Percentiles rank a stretch among this genome's conserved stretches.
Evolutionary conservation across 1,140 invertebrate species (phyloP).

Genomic region (Limonius californicus): DNA sequence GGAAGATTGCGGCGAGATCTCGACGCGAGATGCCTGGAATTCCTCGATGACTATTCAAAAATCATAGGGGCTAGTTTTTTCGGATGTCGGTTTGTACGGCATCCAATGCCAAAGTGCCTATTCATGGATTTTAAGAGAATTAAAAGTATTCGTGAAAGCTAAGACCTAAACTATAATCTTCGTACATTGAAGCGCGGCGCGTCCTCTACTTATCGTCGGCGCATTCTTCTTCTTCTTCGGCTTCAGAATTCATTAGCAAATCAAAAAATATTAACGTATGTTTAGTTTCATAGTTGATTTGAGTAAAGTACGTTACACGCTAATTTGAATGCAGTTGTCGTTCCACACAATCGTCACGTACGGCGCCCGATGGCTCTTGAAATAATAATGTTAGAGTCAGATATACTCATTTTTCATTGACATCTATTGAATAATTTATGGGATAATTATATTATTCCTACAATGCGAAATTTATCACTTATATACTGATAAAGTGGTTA

Average conservation of each 20-base stretch:
- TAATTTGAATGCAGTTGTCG: background rate
- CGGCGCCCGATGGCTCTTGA: too few relatives aligned
- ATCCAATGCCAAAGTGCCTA: conserved; percentile 37
- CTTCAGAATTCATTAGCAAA: background rate
- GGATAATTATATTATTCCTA: too few relatives aligned
- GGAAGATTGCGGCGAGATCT: background rate
- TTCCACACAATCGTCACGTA: background rate
- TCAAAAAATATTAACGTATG: background rate
- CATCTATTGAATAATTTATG: too few relatives aligned
- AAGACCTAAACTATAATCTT: conserved; percentile 37
- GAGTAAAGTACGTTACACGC: background rate
- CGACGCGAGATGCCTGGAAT: conserved; percentile 7
- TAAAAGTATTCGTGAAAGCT: conserved; percentile 36
- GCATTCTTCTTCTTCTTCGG: background rate
- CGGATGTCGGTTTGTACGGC: background rate
- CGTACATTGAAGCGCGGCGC: background rate
- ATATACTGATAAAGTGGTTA: too few relatives aligned
- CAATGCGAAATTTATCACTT: too few relatives aligned
- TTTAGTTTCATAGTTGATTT: background rate
- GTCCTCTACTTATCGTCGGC: background rate
- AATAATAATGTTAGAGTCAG: too few relatives aligned
- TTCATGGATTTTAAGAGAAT: conserved; percentile 45
- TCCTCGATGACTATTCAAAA: conserved; percentile 14
- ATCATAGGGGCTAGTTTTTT: conserved; percentile 5
- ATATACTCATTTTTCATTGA: too few relatives aligned